Conservation (phyloP, 2,797 vertebrate genomes). For the Mormyrus proboscirostris region DNA sequence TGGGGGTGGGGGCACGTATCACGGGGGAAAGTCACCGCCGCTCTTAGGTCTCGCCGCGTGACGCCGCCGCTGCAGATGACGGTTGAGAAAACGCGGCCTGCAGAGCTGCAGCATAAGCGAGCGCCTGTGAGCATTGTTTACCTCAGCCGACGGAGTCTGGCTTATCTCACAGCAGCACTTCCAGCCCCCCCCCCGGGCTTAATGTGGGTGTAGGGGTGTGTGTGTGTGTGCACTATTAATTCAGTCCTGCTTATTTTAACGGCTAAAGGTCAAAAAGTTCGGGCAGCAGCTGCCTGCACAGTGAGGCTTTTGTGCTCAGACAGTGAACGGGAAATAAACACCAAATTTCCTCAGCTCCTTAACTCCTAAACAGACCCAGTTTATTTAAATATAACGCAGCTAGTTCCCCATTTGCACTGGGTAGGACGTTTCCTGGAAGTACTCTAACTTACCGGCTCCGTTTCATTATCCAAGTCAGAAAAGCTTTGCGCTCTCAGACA, state of each 20-base stretch:
- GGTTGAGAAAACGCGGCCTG: not conserved
- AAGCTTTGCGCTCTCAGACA: not conserved
- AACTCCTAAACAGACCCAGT: not conserved
- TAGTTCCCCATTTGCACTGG: not conserved
- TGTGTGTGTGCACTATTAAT: constrained; percentile 11
- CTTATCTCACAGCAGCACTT: not conserved
- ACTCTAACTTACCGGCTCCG: not conserved
- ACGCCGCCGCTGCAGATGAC: not conserved
- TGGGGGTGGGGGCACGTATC: not conserved
- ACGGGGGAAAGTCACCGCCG: not conserved
- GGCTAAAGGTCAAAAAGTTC: constrained; percentile 22
- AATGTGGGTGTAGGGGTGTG: not conserved
- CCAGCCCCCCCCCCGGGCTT: not conserved
- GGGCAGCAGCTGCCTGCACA: not conserved
- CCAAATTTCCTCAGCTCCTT: not conserved
- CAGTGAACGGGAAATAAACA: constrained; percentile 2
- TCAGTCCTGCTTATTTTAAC: constrained; percentile 21
- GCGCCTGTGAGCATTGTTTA: not conserved
- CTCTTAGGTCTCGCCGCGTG: not conserved
- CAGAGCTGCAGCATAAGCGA: not conserved
- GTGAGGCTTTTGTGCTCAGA: not conserved
- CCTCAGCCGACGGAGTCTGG: not conserved
- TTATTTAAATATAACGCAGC: not conserved
- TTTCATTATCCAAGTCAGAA: not conserved
- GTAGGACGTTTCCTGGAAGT: not conserved